Conservation (phyloP, 2,888 invertebrate species). For the Agrotis segetum region DNA sequence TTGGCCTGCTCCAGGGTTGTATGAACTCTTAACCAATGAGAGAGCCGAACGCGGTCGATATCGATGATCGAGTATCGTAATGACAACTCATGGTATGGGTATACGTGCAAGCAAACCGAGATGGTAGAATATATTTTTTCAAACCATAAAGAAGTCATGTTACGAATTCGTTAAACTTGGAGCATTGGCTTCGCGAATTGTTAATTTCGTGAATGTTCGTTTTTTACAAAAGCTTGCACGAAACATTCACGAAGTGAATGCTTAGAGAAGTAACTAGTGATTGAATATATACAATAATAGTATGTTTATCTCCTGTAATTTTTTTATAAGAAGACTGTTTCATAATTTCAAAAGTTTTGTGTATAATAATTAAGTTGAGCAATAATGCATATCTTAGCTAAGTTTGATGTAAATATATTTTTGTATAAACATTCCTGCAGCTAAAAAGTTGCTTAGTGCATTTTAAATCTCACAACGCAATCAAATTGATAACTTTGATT, state of each 20-base stretch:
- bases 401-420: constrained; percentile 59
- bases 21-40: too few relatives aligned
- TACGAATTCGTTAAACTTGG: constrained; percentile 18
- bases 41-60: too few relatives aligned
- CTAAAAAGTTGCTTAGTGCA: constrained; percentile 32
- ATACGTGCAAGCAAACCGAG: constrained; percentile 4
- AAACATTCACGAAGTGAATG: background rate
- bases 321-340: constrained; percentile 38
- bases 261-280: constrained; percentile 13
- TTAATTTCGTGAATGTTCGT: too few relatives aligned
- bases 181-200: too few relatives aligned
- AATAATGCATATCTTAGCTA: constrained; percentile 49
- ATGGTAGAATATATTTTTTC: background rate
- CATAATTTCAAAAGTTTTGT: constrained; percentile 17
- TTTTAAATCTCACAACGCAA: constrained; percentile 32
- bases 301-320: constrained; percentile 14
- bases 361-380: constrained; percentile 19
- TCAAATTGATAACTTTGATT: constrained; percentile 4
- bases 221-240: too few relatives aligned
- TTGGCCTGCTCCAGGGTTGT: too few relatives aligned
- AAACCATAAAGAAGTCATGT: background rate
- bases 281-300: constrained; percentile 5
- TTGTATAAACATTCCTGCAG: constrained; percentile 61
- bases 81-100: too few relatives aligned
- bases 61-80: too few relatives aligned